A percentile compares a stretch with the other conserved stretches of the same genome.
Conservation (phyloP, 2,113 vertebrate species). For the Leucopsar rothschildi region DNA sequence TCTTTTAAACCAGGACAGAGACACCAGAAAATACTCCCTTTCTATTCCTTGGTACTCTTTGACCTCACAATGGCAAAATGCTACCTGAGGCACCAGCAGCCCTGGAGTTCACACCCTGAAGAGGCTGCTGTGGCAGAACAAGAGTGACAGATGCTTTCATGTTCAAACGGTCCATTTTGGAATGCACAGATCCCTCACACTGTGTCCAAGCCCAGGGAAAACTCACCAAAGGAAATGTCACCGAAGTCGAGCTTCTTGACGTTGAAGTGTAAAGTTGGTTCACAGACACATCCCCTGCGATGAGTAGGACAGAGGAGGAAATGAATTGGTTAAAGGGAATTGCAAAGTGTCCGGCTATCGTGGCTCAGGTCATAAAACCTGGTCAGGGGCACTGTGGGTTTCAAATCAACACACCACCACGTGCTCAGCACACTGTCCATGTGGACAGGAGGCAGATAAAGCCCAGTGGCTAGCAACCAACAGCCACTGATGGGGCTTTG, state of each 20-base stretch:
- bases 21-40: neutral
- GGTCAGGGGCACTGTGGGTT: neutral
- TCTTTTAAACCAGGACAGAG: neutral
- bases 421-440: neutral
- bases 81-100: neutral
- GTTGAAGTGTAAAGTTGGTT: conserved; percentile 82
- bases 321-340: neutral
- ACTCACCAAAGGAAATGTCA: conserved; percentile 87
- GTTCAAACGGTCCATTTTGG: neutral
- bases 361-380: neutral
- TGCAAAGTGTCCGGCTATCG: rapidly evolving
- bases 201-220: neutral
- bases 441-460: neutral
- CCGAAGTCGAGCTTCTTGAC: conserved; percentile 78
- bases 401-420: neutral
- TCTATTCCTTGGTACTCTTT: neutral
- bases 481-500: neutral
- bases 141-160: rapidly evolving
- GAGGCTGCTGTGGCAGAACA: neutral
- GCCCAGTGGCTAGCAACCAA: neutral
- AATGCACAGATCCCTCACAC: rapidly evolving
- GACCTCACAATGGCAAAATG: neutral
- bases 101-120: neutral
- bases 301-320: neutral
- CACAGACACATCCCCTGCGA: conserved; percentile 82